Evolutionary conservation across 2,797 vertebrate species (phyloP).

Genomic region (Liasis olivaceus): DNA sequence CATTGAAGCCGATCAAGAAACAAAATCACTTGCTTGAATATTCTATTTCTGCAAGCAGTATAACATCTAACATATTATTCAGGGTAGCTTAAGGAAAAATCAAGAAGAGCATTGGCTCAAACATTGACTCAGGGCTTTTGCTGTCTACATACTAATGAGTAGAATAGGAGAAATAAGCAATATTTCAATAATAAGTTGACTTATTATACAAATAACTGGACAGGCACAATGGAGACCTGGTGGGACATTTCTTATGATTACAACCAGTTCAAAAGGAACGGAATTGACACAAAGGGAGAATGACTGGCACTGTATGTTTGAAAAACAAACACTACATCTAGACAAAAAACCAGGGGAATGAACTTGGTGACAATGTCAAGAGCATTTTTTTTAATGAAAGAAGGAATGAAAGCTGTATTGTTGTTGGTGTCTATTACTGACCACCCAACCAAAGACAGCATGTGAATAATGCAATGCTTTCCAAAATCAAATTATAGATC

Average conservation of each 20-base stretch:
- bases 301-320: neutral
- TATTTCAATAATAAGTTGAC: neutral
- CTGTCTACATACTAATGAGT: neutral
- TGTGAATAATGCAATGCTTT: neutral
- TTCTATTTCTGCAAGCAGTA: neutral
- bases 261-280: neutral
- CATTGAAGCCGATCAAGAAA: neutral
- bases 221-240: neutral
- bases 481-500: neutral
- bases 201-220: neutral
- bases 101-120: neutral
- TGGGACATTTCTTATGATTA: neutral
- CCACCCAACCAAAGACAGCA: neutral
- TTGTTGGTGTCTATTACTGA: neutral
- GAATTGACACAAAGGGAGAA: neutral
- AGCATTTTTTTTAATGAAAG: neutral
- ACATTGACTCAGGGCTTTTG: neutral
- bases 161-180: neutral
- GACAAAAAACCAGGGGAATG: neutral
- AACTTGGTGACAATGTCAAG: neutral
- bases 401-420: neutral
- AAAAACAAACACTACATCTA: neutral
- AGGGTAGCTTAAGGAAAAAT: neutral
- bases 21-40: neutral
- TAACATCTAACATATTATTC: neutral